These are phyloP conservation scores for Hydraecia micacea DNA, from an alignment of 2,888 invertebrate genomes.

Conservation along the genomic window DNA sequence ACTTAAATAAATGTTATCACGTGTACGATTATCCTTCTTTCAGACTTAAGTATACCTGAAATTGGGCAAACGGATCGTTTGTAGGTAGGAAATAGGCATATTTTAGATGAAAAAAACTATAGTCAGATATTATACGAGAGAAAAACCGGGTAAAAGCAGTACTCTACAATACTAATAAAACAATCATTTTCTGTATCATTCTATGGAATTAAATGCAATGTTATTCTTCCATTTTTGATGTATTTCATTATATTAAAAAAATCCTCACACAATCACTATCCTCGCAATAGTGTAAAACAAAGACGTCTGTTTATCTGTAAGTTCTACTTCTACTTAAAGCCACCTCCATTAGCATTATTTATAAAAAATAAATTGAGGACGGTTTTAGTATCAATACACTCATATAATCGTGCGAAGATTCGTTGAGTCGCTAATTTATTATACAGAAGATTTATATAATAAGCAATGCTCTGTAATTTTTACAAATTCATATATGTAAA, in stretches of 20 bases:
- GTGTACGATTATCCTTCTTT: background rate
- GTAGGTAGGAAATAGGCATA: background rate
- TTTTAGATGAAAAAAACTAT: background rate
- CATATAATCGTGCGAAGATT: background rate
- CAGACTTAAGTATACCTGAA: background rate
- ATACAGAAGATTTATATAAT: background rate
- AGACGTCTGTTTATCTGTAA: background rate
- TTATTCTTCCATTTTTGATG: background rate
- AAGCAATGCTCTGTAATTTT: constrained; percentile 1
- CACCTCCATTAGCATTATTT: background rate
- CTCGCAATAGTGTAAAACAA: background rate
- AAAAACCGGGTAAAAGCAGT: background rate
- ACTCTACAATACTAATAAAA: background rate
- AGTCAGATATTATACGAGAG: background rate
- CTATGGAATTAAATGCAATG: background rate
- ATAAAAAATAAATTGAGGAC: background rate
- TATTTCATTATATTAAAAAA: background rate
- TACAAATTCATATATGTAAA: constrained; percentile 7
- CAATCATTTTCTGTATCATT: background rate
- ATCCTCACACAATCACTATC: too few species aligned
- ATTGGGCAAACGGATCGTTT: background rate
- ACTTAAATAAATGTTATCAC: background rate
- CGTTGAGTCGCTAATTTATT: background rate
- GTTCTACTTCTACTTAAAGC: background rate
- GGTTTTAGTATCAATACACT: background rate